Evolutionary conservation across 2,113 vertebrate species (phyloP).

Genomic region (Equus quagga): DNA sequence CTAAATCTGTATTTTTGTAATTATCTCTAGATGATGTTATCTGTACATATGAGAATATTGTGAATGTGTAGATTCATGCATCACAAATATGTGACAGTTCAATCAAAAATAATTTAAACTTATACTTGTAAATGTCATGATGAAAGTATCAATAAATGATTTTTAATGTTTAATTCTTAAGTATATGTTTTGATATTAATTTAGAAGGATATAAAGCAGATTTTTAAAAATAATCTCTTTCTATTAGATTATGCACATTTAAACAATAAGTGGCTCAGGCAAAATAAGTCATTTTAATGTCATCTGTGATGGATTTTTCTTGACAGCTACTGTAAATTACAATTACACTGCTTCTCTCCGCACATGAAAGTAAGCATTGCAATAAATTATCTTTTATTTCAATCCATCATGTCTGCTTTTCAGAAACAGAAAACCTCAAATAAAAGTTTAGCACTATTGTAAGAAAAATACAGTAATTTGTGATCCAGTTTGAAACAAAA

Average conservation of each 20-base stretch:
- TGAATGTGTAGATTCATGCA: conserved; percentile 70
- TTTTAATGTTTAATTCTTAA: conserved; percentile 90
- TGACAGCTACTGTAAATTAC: conserved; percentile 94
- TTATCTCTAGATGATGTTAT: conserved; percentile 61
- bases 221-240: conserved; percentile 87
- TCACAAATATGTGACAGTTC: conserved; percentile 78
- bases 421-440: conserved; percentile 89
- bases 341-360: conserved; percentile 91
- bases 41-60: conserved; percentile 59
- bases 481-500: conserved; percentile 89
- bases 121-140: conserved; percentile 79
- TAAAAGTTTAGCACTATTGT: conserved; percentile 90
- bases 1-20: conserved; percentile 69
- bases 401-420: conserved; percentile 92
- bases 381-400: conserved; percentile 94
- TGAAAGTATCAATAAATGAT: conserved; percentile 88
- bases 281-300: conserved; percentile 94
- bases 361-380: conserved; percentile 92
- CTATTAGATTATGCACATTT: conserved; percentile 92
- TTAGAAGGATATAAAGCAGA: conserved; percentile 89
- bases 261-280: conserved; percentile 92
- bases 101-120: conserved; percentile 84
- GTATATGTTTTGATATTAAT: conserved; percentile 92
- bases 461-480: conserved; percentile 92
- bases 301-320: conserved; percentile 91